Evolutionary conservation across 2,797 vertebrate genomes (phyloP).

Genomic region (Onychomys torridus): DNA sequence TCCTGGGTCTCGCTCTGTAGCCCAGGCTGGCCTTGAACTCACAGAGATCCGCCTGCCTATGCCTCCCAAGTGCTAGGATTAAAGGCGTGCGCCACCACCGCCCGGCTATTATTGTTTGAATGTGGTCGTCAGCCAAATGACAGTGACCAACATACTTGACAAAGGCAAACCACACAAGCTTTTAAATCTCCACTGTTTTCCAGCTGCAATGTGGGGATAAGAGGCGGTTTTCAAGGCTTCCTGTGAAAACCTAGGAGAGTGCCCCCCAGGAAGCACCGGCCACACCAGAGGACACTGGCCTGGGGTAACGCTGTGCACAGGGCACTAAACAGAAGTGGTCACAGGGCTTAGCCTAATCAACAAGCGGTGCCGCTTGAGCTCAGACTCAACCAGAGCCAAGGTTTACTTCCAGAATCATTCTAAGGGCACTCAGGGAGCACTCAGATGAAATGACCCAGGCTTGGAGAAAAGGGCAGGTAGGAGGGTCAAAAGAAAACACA

Average conservation of each 20-base stretch:
- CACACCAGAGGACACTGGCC: neutral
- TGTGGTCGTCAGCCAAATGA: neutral
- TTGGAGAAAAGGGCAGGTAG: neutral
- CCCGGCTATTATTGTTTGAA: neutral
- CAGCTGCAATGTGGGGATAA: neutral
- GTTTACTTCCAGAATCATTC: constrained; percentile 37
- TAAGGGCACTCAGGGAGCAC: neutral
- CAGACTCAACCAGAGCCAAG: neutral
- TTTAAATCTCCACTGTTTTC: neutral
- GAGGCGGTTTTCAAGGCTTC: neutral
- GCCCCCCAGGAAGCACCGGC: neutral
- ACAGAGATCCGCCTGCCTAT: no score
- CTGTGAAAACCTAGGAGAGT: neutral
- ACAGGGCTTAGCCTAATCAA: neutral
- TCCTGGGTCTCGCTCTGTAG: no score
- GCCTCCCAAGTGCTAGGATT: no score
- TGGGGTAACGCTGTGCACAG: neutral
- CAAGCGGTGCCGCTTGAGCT: neutral
- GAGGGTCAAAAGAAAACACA: constrained; percentile 35
- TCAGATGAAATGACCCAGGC: neutral
- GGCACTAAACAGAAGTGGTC: constrained; percentile 22
- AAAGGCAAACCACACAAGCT: neutral
- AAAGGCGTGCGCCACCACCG: no score
- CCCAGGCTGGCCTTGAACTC: no score
- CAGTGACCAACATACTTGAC: neutral